Evolutionary conservation across 2,113 vertebrate species (phyloP).

Genomic region (Melanostigma gelatinosum): DNA sequence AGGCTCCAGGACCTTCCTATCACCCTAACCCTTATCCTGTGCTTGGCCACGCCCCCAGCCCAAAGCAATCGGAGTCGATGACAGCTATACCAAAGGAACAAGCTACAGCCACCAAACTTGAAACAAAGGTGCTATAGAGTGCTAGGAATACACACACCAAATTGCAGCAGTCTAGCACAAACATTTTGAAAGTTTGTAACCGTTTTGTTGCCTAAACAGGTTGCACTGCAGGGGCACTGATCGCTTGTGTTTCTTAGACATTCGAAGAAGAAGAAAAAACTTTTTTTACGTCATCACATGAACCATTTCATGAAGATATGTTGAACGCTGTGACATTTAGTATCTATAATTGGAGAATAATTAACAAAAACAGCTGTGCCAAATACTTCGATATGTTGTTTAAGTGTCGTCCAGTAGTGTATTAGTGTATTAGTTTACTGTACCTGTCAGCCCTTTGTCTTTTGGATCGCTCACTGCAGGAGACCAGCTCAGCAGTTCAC

Average conservation of each 20-base stretch:
- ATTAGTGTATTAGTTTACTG: slow-evolving; percentile 14
- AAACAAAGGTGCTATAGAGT: too few species aligned
- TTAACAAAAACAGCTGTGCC: not conserved
- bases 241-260: not conserved
- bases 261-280: not conserved
- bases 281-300: not conserved
- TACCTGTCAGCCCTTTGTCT: slow-evolving; percentile 20
- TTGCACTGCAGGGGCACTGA: not conserved
- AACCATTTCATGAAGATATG: not conserved
- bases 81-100: too few species aligned
- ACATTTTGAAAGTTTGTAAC: too few species aligned
- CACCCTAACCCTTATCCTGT: too few species aligned
- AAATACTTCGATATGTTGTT: slow-evolving; percentile 13
- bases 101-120: too few species aligned
- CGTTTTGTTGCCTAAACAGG: not conserved
- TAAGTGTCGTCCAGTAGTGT: not conserved
- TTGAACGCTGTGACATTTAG: slow-evolving; percentile 7
- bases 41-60: too few species aligned
- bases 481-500: slow-evolving; percentile 44
- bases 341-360: not conserved
- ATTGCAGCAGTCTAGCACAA: too few species aligned
- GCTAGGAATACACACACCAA: too few species aligned
- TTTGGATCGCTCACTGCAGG: slow-evolving; percentile 38
- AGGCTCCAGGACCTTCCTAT: too few species aligned
- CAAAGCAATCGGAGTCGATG: too few species aligned